phyloP scores from a whole-genome alignment of 1,140 invertebrate genomes.

The Scaptodrosophila lebanonensis region DNA sequence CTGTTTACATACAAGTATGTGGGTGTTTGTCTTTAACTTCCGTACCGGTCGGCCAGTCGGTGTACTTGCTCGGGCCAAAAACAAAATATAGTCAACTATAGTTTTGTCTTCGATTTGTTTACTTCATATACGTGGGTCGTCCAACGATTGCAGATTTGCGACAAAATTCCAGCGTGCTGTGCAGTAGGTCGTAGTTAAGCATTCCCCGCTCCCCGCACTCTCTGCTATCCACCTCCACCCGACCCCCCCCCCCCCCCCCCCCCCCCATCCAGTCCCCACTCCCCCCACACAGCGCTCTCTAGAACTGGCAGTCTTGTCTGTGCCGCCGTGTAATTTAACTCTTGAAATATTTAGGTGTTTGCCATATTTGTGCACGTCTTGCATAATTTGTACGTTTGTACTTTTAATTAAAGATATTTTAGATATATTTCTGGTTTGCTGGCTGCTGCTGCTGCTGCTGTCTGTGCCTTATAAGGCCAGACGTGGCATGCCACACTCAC shows the following conservation, averaged over 20 bases:
- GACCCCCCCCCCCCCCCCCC: no score
- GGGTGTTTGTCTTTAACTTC: no score
- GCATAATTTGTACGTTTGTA: conserved; percentile 70
- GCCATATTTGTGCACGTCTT: conserved; percentile 69
- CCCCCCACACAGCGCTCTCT: no score
- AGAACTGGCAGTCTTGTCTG: no score
- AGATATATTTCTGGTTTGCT: conserved; percentile 52
- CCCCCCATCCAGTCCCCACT: no score
- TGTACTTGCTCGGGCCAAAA: not conserved
- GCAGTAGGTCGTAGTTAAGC: no score
- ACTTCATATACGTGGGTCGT: conserved; percentile 56
- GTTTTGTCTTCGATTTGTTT: conserved; percentile 69
- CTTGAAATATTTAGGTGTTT: conserved; percentile 71
- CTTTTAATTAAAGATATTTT: conserved; percentile 69
- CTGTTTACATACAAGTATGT: no score
- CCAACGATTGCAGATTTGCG: no score
- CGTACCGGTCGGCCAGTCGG: no score
- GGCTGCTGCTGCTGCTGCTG: conserved; percentile 25
- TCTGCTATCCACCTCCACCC: no score
- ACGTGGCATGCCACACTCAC: conserved; percentile 34
- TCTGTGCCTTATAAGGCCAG: conserved; percentile 18
- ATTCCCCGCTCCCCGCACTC: no score
- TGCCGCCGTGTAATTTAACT: conserved; percentile 52
- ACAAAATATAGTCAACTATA: conserved; percentile 19
- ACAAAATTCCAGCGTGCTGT: no score